A percentile compares a stretch with the other conserved stretches of the same genome.
These are phyloP conservation scores for Liolophura sinensis DNA, from an alignment of 1,140 invertebrate species.

Conservation along the genomic window DNA sequence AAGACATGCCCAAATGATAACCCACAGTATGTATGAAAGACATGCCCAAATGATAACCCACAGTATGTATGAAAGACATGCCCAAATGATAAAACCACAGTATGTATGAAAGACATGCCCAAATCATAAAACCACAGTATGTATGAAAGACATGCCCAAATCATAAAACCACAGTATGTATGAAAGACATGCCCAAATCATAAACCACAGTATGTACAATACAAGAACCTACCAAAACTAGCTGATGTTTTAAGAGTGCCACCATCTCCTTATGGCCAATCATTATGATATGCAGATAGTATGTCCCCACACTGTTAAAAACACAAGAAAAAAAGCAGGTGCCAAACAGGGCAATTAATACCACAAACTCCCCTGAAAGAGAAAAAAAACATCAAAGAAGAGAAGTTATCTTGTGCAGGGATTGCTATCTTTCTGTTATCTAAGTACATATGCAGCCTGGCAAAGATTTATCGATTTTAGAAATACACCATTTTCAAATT, in stretches of 20 bases:
- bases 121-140: background rate
- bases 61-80: no score
- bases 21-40: no score
- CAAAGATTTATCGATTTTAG: background rate
- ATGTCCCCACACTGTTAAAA: conserved; percentile 34
- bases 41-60: no score
- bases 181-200: background rate
- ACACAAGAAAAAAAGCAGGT: conserved; percentile 6
- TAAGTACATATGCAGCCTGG: no score
- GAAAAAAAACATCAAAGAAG: no score
- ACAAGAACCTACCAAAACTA: conserved; percentile 31
- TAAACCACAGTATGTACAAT: background rate
- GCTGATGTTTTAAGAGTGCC: conserved; percentile 33
- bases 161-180: conserved; percentile 4
- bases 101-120: background rate
- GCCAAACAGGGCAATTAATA: background rate
- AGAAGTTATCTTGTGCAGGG: no score
- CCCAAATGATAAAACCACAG: background rate
- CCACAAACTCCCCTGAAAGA: conserved; percentile 1
- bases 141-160: background rate
- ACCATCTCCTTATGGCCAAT: conserved; percentile 39
- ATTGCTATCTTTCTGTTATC: no score
- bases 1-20: no score
- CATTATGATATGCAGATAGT: conserved; percentile 37
- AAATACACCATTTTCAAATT: background rate